These are phyloP conservation scores for Allolobophora icterica DNA, from an alignment of 2,888 invertebrate genomes.

Conservation along the genomic window DNA sequence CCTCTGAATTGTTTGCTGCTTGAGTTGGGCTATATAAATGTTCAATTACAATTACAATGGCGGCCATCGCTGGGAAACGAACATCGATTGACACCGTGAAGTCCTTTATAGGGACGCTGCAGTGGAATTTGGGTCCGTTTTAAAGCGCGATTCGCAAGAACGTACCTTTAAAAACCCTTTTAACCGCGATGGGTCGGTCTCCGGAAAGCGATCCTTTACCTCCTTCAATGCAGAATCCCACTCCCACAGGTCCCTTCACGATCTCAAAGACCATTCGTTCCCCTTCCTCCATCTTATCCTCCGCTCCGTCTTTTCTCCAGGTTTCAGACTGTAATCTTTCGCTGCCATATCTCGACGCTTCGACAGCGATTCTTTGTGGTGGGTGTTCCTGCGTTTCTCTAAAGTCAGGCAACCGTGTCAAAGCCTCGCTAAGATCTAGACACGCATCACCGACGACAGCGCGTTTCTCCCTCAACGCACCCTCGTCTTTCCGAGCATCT, in stretches of 20 bases:
- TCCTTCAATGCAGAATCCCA: constrained; percentile 92
- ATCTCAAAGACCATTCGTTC: constrained; percentile 21
- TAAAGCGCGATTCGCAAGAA: background rate
- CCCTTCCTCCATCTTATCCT: background rate
- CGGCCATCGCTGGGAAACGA: no score
- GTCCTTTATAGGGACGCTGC: background rate
- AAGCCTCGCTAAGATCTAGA: background rate
- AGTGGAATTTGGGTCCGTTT: background rate
- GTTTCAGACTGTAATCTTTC: background rate
- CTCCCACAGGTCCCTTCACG: constrained; percentile 77
- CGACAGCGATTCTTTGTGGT: background rate
- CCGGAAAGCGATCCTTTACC: constrained; percentile 89
- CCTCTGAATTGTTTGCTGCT: no score
- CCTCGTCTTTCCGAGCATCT: background rate
- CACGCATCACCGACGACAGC: background rate
- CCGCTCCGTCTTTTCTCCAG: background rate
- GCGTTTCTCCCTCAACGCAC: background rate
- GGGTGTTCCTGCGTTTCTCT: background rate
- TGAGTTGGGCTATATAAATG: no score
- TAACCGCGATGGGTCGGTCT: constrained; percentile 85
- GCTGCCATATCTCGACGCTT: background rate
- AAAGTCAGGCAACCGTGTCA: background rate
- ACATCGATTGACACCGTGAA: no score
- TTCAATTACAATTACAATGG: no score
- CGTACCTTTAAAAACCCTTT: constrained; percentile 91